Evolutionary conservation across 2,113 vertebrate species (phyloP).

Genomic region (Fulica atra): DNA sequence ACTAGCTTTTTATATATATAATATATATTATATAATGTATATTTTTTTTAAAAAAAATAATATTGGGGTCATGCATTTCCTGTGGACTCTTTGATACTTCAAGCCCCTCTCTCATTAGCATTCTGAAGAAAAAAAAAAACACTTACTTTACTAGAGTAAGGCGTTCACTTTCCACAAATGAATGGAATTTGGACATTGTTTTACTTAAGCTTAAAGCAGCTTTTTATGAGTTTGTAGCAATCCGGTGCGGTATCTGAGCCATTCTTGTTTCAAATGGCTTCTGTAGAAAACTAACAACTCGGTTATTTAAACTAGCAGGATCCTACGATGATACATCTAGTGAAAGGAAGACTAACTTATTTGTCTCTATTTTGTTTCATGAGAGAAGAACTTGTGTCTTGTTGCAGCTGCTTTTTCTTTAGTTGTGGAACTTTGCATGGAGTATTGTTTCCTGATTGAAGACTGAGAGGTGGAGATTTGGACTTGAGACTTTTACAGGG

Average conservation of each 20-base stretch:
- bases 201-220: conserved; percentile 85
- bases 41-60: conserved; percentile 84
- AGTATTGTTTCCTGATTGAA: conserved; percentile 68
- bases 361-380: conserved; percentile 79
- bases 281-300: conserved; percentile 81
- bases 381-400: conserved; percentile 77
- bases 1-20: conserved; percentile 85
- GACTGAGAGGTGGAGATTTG: conserved; percentile 73
- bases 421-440: conserved; percentile 78
- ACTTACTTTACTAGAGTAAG: conserved; percentile 78
- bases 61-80: conserved; percentile 83
- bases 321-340: conserved; percentile 80
- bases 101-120: conserved; percentile 81
- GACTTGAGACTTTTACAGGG: conserved; percentile 79
- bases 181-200: conserved; percentile 82
- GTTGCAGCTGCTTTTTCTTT: conserved; percentile 81
- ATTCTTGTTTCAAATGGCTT: conserved; percentile 82
- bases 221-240: conserved; percentile 85
- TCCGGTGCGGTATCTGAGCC: conserved; percentile 82
- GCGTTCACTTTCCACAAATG: conserved; percentile 78
- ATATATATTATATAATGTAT: conserved; percentile 85
- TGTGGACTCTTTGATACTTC: conserved; percentile 86
- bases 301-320: conserved; percentile 83
- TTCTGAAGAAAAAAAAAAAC: conserved; percentile 77
- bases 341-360: conserved; percentile 81